Conservation (phyloP, 2,113 vertebrate species). For the Zapornia atra region DNA sequence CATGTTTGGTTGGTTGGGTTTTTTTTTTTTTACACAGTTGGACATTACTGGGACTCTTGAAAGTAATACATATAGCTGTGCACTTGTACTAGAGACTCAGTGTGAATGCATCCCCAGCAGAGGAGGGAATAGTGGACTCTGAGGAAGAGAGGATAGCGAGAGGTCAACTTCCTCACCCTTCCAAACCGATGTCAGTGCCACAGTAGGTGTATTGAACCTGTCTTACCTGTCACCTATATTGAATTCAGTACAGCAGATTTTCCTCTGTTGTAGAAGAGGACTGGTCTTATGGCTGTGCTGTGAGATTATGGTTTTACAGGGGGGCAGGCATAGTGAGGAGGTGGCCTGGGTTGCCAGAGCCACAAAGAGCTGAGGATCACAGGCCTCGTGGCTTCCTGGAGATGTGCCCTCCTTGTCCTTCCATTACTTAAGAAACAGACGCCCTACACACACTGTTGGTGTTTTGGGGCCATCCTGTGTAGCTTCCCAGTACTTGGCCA, state of each 20-base stretch:
- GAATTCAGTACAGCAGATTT: background rate
- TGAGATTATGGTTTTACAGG: background rate
- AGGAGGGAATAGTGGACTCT: background rate
- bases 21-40: background rate
- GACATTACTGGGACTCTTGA: background rate
- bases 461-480: background rate
- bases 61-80: background rate
- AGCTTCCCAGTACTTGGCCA: background rate
- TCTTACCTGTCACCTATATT: rapidly evolving
- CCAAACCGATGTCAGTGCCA: background rate
- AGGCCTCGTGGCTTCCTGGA: background rate
- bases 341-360: background rate
- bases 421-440: background rate
- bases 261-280: background rate
- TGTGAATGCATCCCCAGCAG: rapidly evolving
- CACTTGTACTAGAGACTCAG: rapidly evolving
- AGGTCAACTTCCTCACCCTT: background rate
- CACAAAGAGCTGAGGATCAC: background rate
- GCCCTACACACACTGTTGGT: background rate
- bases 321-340: rapidly evolving
- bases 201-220: background rate
- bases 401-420: background rate
- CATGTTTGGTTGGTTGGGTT: background rate
- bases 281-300: background rate
- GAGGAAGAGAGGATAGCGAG: background rate